Conservation (phyloP, 2,113 vertebrate species). For the Fregetta grallaria region DNA sequence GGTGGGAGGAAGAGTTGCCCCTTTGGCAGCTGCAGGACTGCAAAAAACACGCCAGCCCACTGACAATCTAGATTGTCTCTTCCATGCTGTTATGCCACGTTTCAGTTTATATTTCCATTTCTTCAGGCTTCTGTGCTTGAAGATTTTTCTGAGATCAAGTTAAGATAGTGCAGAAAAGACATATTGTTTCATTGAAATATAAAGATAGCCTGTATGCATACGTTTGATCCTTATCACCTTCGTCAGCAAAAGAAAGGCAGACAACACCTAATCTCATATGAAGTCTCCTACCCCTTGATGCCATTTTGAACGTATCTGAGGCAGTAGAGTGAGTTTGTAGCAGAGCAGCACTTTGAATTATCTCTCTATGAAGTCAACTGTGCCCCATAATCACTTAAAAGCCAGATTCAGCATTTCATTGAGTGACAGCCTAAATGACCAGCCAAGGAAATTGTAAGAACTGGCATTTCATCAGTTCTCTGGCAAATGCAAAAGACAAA, state of each 20-base stretch:
- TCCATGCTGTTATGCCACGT: neutral
- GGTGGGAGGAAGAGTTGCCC: no score
- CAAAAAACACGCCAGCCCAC: fast-evolving
- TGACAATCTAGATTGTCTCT: neutral
- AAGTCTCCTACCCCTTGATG: neutral
- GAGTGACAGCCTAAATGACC: neutral
- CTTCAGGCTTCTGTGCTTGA: neutral
- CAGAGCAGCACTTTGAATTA: neutral
- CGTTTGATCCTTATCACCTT: neutral
- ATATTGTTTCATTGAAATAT: neutral
- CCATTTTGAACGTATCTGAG: neutral
- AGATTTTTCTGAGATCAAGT: neutral
- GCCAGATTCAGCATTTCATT: neutral
- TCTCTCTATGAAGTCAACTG: neutral
- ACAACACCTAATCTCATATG: neutral
- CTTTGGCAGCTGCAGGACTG: neutral
- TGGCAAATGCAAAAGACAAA: neutral
- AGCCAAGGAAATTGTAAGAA: neutral
- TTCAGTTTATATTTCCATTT: neutral
- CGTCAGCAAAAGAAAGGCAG: neutral
- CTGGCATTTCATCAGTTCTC: neutral
- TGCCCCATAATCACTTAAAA: neutral
- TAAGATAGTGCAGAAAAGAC: neutral
- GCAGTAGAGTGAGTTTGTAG: neutral
- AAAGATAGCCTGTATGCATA: neutral